These are phyloP conservation scores for Falco punctatus DNA, from an alignment of 2,113 vertebrate species.

Conservation along the genomic window DNA sequence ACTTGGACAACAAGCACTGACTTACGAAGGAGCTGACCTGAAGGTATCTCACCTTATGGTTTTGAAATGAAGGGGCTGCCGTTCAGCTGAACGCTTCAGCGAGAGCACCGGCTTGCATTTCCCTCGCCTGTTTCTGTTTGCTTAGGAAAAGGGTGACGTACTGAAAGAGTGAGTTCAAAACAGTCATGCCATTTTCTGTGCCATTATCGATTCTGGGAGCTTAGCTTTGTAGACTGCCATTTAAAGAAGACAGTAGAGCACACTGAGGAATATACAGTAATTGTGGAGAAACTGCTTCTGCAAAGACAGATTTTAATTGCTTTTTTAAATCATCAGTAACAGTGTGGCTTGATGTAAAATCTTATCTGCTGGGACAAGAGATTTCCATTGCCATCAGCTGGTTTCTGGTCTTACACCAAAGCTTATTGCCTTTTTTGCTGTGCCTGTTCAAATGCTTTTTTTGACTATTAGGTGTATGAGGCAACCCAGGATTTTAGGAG, in stretches of 20 bases:
- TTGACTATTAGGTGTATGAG: background rate
- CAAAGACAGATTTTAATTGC: background rate
- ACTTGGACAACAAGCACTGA: background rate
- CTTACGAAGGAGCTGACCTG: background rate
- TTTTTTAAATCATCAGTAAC: background rate
- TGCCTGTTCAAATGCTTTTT: background rate
- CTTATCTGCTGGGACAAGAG: background rate
- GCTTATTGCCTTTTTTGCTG: background rate
- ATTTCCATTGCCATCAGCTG: background rate
- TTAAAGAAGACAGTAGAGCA: background rate
- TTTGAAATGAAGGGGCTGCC: background rate
- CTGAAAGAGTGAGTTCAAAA: background rate
- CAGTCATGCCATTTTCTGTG: background rate
- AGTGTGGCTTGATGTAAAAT: background rate
- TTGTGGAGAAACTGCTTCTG: background rate
- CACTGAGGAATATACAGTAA: background rate
- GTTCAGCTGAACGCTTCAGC: background rate
- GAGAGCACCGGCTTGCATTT: background rate
- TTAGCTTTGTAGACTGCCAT: background rate
- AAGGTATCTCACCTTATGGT: background rate
- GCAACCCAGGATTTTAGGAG: background rate
- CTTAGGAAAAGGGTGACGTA: background rate
- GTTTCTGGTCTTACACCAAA: background rate
- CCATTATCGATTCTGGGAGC: background rate
- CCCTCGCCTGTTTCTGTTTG: background rate